These are phyloP conservation scores for Zingel zingel DNA, from an alignment of 2,113 vertebrate species.

Conservation along the genomic window DNA sequence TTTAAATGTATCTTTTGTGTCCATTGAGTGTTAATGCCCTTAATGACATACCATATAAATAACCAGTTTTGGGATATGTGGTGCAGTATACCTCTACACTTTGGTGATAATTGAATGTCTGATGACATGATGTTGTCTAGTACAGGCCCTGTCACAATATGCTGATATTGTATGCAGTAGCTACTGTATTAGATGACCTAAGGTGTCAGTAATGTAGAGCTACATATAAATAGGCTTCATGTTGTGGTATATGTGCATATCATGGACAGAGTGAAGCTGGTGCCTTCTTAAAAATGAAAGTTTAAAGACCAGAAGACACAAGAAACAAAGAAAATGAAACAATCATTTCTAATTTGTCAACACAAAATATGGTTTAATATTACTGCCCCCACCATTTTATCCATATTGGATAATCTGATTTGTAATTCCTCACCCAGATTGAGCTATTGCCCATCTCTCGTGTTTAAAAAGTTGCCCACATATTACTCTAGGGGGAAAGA, in stretches of 20 bases:
- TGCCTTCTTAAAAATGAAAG: neutral
- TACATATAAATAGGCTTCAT: neutral
- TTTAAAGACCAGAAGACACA: neutral
- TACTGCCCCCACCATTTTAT: neutral
- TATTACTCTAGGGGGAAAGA: conserved; percentile 49
- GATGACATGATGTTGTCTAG: neutral
- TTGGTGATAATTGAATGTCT: neutral
- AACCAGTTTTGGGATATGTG: neutral
- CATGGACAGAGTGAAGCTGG: neutral
- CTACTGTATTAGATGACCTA: neutral
- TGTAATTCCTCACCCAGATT: conserved; percentile 32
- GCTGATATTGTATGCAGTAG: neutral
- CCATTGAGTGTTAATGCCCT: neutral
- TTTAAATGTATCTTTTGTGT: neutral
- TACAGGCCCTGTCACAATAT: neutral
- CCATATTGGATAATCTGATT: conserved; percentile 13
- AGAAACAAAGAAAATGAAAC: neutral
- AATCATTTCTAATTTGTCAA: neutral
- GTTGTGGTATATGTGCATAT: neutral
- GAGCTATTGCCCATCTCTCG: conserved; percentile 12
- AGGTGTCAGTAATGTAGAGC: neutral
- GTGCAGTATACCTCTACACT: neutral
- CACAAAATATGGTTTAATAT: neutral
- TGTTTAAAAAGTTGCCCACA: conserved; percentile 55
- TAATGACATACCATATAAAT: neutral